phyloP scores from a whole-genome alignment of 1,140 invertebrate species.

The Saxidomus purpurata region DNA sequence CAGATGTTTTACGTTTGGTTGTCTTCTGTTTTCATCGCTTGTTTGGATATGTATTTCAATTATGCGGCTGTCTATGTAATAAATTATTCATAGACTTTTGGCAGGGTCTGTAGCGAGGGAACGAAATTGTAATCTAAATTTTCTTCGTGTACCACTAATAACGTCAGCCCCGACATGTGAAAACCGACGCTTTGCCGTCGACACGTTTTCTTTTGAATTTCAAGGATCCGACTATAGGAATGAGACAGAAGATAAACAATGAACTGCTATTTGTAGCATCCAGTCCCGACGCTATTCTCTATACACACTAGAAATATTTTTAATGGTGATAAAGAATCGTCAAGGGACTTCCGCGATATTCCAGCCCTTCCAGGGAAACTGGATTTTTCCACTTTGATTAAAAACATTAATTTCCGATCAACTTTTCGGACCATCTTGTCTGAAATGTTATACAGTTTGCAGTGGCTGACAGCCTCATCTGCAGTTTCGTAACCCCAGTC shows the following conservation, averaged over 20 bases:
- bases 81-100: not conserved
- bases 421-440: not conserved
- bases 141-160: not conserved
- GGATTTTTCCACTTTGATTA: not conserved
- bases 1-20: not conserved
- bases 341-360: no score
- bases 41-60: slow-evolving; percentile 22
- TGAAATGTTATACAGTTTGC: no score
- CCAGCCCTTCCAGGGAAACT: no score
- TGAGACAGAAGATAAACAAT: no score
- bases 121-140: not conserved
- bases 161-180: not conserved
- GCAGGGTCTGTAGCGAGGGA: not conserved
- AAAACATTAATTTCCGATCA: not conserved
- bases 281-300: no score
- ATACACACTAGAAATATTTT: no score
- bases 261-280: no score
- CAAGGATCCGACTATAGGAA: no score
- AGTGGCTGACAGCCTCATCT: no score
- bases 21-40: not conserved
- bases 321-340: no score
- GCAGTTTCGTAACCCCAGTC: no score
- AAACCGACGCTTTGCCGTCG: not conserved
- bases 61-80: slow-evolving; percentile 6
- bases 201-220: no score